Evolutionary conservation across 2,113 vertebrate species (phyloP), one percentile per base, ranked within the genome.

Genomic region (Peucedramus taeniatus): DNA sequence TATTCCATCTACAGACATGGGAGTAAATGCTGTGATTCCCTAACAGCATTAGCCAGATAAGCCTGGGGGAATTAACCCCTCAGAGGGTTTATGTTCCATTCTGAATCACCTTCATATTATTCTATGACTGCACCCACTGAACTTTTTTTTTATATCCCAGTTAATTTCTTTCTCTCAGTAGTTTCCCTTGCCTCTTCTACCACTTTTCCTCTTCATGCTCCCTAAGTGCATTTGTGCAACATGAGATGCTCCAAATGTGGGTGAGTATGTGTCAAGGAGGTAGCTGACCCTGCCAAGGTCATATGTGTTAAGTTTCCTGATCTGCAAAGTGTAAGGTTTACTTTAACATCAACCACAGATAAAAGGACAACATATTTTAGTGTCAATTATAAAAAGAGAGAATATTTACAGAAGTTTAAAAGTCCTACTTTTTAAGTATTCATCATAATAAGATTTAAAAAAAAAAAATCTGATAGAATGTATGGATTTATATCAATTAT

Each of bases 1-100:
- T 94, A 90, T 74, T 93, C 75, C 66, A 80, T 39, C 69, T 82
- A 54, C 64, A 59, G 77, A 84, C 66, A 85, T 10, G 12, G 90
- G 53, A 88, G 40, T 28, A 90, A 94, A 94, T 27, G 61, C 78
- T 82, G 70, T 12, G 66, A 71, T 82, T 89, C 74, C 54, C 57
- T n/a, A 85, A 68, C 51, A 87, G 70, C 61, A 56, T 82, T 64
- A 90, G 40, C 28, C 1, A 35, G 87, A 83, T 30, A 40, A 85
- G 21, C 75, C 79, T 19, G 30, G 63, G 23, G 40, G 14, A 93
- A 45, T 80, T 76, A 76, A 90, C 70, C 57, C 70, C 63, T 93
- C 79, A 13, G 28, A 83, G 26, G 18, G 8, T 69, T 87, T 77
- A 49, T 69, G 26, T 42, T 80, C 63, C 26, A 19, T 33, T 24